Percentiles rank a stretch among this genome's conserved stretches.
phyloP scores from a whole-genome alignment of 1,140 invertebrate genomes.

The Probaryconus sp. region DNA sequence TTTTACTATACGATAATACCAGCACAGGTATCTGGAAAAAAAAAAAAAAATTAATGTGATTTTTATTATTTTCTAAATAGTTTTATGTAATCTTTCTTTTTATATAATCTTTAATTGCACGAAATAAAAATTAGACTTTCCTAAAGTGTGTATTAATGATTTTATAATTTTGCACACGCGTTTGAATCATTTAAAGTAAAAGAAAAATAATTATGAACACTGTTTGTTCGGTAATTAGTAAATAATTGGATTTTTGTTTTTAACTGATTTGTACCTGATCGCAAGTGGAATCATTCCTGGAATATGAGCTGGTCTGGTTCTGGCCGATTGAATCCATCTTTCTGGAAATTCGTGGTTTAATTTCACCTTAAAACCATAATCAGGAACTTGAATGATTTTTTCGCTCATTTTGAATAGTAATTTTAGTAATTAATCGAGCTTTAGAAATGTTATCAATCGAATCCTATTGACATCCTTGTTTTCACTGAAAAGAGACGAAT shows the following conservation, averaged over 20 bases:
- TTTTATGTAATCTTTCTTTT: too few species aligned
- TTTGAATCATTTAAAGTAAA: constrained; percentile 23
- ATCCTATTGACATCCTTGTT: too few species aligned
- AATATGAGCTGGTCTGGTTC: constrained; percentile 83
- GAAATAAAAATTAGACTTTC: too few species aligned
- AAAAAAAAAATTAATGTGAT: constrained; percentile 37
- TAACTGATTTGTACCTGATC: constrained; percentile 48
- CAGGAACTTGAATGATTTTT: too few species aligned
- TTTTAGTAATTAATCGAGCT: too few species aligned
- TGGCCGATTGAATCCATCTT: constrained; percentile 83
- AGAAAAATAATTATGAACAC: constrained; percentile 16
- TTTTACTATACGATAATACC: constrained; percentile 80
- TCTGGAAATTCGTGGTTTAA: constrained; percentile 87
- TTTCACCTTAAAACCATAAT: constrained; percentile 84
- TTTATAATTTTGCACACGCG: too few species aligned
- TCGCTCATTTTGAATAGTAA: too few species aligned
- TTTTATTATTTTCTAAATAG: constrained; percentile 3
- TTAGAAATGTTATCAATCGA: too few species aligned
- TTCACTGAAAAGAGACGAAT: too few species aligned
- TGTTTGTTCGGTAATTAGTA: constrained; percentile 43
- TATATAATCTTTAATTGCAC: too few species aligned
- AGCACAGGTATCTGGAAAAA: constrained; percentile 82
- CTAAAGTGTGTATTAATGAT: background rate
- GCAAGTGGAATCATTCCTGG: constrained; percentile 81
- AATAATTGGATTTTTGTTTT: constrained; percentile 1